These are phyloP conservation scores for Desmodus rotundus DNA, from an alignment of 2,113 vertebrate species.

Conservation along the genomic window DNA sequence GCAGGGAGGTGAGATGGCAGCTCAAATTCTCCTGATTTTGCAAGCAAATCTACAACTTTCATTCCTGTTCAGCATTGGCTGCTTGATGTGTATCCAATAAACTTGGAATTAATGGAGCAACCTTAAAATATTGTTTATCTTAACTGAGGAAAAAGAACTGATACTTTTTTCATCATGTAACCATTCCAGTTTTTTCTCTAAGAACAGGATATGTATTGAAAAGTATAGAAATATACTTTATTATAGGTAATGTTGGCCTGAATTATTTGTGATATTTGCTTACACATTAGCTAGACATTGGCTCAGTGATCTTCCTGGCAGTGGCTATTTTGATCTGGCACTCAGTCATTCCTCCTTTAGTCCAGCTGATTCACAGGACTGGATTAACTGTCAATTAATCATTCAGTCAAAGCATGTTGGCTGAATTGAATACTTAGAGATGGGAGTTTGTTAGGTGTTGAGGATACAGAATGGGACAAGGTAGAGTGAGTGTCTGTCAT, in stretches of 20 bases:
- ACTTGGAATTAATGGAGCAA: slow-evolving; percentile 10
- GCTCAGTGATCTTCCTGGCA: neutral
- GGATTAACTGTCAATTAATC: neutral
- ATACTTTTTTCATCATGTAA: neutral
- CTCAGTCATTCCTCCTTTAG: neutral
- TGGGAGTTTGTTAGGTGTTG: neutral
- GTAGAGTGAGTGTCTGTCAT: neutral
- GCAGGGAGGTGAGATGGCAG: neutral
- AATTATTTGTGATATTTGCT: neutral
- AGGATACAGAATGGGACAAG: neutral
- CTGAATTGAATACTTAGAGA: neutral
- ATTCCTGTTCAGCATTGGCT: neutral
- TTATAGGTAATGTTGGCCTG: neutral
- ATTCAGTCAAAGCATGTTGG: neutral
- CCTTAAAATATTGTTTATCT: slow-evolving; percentile 22
- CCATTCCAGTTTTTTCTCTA: neutral
- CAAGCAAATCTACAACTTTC: neutral
- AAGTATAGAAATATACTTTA: neutral
- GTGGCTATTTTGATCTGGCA: neutral
- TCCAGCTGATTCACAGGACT: neutral
- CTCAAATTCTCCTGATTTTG: neutral
- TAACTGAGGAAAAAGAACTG: neutral
- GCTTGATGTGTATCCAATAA: neutral
- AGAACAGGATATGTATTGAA: neutral
- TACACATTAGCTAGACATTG: neutral